phyloP scores from a whole-genome alignment of 1,140 invertebrate species.

The Dufourea novaeangliae region DNA sequence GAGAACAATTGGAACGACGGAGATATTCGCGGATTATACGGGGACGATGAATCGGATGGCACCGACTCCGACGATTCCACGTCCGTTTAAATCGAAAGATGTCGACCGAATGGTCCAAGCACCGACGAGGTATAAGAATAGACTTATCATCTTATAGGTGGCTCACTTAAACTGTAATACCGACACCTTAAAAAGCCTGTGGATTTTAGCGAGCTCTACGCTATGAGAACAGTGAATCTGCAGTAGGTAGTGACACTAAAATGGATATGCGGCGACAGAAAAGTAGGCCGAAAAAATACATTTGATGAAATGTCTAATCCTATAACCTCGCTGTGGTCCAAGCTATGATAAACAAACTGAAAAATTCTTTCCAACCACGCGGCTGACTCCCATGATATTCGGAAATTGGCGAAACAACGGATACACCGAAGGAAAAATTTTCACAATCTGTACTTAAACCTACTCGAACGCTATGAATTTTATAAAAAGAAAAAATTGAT shows the following conservation, averaged over 20 bases:
- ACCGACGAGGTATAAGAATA: not conserved
- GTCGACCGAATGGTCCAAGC: not conserved
- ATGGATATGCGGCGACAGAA: too few species aligned
- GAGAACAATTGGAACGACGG: slow-evolving; percentile 67
- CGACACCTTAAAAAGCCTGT: too few species aligned
- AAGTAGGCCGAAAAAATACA: too few species aligned
- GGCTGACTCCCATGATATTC: not conserved
- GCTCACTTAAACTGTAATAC: too few species aligned
- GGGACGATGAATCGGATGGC: slow-evolving; percentile 69
- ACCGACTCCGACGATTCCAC: slow-evolving; percentile 77
- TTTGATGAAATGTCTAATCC: too few species aligned
- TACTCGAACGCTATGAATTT: slow-evolving; percentile 5
- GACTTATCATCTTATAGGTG: too few species aligned
- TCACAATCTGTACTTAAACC: slow-evolving; percentile 43
- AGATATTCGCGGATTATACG: slow-evolving; percentile 63
- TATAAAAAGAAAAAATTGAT: not conserved
- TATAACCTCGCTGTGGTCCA: too few species aligned
- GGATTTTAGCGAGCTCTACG: too few species aligned
- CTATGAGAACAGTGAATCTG: too few species aligned
- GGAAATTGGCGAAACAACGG: slow-evolving; percentile 10
- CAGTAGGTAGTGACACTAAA: too few species aligned
- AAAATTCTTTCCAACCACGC: not conserved
- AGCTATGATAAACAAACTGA: not conserved
- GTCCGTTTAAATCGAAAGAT: slow-evolving; percentile 71
- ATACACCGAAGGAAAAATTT: slow-evolving; percentile 7